A percentile compares a stretch with the other conserved stretches of the same genome.
phyloP scores from a whole-genome alignment of 2,797 vertebrate species.

The Alca torda region DNA sequence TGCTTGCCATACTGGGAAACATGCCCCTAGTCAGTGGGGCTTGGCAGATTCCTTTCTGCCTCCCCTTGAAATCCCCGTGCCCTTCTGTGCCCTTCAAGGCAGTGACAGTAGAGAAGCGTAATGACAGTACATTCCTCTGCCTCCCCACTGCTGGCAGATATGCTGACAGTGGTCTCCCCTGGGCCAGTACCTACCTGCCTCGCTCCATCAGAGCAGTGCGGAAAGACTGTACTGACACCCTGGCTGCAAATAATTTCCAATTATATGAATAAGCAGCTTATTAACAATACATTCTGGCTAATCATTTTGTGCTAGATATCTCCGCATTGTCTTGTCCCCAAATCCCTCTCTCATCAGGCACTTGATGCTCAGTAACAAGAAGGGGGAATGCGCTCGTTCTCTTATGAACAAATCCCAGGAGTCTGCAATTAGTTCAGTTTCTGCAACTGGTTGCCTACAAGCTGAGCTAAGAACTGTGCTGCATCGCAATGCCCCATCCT shows the following conservation, averaged over 20 bases:
- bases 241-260: slow-evolving; percentile 48
- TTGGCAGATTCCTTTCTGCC: neutral
- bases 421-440: slow-evolving; percentile 13
- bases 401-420: neutral
- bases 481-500: neutral
- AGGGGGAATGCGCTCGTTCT: neutral
- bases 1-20: neutral
- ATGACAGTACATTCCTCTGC: neutral
- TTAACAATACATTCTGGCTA: slow-evolving; percentile 54
- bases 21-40: neutral
- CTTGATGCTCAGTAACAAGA: slow-evolving; percentile 42
- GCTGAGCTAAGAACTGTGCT: neutral
- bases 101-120: neutral
- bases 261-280: slow-evolving; percentile 64
- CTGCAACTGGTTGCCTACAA: neutral
- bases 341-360: slow-evolving; percentile 67
- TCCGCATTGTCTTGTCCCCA: slow-evolving; percentile 48
- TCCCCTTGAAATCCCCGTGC: neutral
- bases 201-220: slow-evolving; percentile 37
- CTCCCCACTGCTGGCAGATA: neutral
- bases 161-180: neutral
- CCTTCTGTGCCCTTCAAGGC: slow-evolving; percentile 28
- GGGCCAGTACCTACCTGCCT: slow-evolving; percentile 7
- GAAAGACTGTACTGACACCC: neutral
- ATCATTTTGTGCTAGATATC: slow-evolving; percentile 51